Conservation (phyloP, 2,113 vertebrate species). For the Anarhynchus alexandrinus region DNA sequence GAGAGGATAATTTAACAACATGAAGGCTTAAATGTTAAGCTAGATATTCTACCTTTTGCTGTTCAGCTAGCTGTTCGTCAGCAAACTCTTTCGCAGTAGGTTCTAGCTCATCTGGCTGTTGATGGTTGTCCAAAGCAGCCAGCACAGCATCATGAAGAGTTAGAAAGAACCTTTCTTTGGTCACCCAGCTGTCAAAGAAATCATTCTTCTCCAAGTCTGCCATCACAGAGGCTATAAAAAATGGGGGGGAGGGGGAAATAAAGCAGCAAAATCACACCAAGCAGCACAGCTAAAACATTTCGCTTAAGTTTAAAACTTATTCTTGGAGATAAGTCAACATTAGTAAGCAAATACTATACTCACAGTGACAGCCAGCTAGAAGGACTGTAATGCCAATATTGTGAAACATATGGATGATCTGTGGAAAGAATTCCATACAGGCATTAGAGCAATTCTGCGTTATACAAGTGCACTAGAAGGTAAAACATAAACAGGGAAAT, state of each 20-base stretch:
- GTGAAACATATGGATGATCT: constrained; percentile 68
- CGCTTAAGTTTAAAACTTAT: not conserved
- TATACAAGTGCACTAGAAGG: not conserved
- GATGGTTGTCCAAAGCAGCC: constrained; percentile 33
- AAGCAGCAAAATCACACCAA: not conserved
- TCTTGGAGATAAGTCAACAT: not conserved
- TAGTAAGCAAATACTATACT: not conserved
- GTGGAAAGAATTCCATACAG: constrained; percentile 3
- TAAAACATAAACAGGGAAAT: not conserved
- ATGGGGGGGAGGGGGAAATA: not conserved
- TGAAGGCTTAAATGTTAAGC: not conserved
- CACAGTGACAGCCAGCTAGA: constrained; percentile 63
- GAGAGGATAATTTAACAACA: not conserved
- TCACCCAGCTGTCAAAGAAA: constrained; percentile 61
- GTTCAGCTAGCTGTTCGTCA: constrained; percentile 8
- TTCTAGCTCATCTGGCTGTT: not conserved
- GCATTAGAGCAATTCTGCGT: not conserved
- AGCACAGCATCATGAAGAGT: constrained; percentile 55
- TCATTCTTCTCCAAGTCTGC: constrained; percentile 54
- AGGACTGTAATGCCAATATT: constrained; percentile 52
- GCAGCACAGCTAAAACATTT: not conserved
- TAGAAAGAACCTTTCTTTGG: constrained; percentile 63
- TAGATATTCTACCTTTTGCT: constrained; percentile 46
- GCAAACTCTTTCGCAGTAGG: not conserved
- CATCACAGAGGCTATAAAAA: constrained; percentile 53